Conservation (phyloP, 2,888 invertebrate species). For the Pseudococcus longispinus region DNA sequence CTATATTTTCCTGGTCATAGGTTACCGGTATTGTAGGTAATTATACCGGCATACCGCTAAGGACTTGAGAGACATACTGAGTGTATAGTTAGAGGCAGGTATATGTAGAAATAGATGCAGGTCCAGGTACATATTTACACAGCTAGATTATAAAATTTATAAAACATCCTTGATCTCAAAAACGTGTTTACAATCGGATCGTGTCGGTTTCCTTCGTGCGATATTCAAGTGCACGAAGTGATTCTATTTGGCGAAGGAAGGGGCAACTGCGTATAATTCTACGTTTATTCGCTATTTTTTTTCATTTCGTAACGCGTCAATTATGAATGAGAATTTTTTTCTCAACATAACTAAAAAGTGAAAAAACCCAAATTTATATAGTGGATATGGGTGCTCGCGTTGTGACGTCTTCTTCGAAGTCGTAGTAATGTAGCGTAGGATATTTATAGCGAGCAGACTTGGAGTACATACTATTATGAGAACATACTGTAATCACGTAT, state of each 20-base stretch:
- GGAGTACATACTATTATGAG: neutral
- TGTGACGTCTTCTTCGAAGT: conserved; percentile 13
- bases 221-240: neutral
- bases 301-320: neutral
- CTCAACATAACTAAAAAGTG: neutral
- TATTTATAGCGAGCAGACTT: neutral
- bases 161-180: conserved; percentile 4
- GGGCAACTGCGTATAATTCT: neutral
- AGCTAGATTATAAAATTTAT: neutral
- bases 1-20: too few species aligned
- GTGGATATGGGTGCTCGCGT: neutral
- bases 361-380: neutral
- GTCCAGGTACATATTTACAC: too few species aligned
- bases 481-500: neutral
- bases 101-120: too few species aligned
- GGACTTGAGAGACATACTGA: too few species aligned
- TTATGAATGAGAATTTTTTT: conserved; percentile 33
- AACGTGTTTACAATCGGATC: neutral
- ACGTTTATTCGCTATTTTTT: conserved; percentile 17
- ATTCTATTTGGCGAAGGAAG: neutral
- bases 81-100: too few species aligned
- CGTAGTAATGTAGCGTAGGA: neutral
- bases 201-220: neutral
- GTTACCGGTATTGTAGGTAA: too few species aligned
- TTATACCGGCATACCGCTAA: too few species aligned